Percentiles rank a stretch among this genome's conserved stretches.
These are phyloP conservation scores for Amorpha juglandis DNA, from an alignment of 2,888 invertebrate genomes.

Conservation along the genomic window DNA sequence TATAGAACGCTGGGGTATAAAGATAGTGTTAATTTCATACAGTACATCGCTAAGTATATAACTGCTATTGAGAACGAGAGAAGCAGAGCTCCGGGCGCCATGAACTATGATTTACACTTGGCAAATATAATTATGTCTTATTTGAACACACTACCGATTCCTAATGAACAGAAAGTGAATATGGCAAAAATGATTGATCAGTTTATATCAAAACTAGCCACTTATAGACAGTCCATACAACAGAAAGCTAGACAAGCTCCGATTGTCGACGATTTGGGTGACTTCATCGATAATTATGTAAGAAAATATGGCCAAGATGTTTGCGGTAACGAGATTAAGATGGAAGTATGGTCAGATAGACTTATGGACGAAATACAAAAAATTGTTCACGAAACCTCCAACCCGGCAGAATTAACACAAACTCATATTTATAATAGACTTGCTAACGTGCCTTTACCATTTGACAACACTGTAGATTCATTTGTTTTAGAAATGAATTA, in stretches of 20 bases:
- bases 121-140: constrained; percentile 45
- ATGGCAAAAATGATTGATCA: constrained; percentile 45
- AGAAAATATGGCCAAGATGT: constrained; percentile 51
- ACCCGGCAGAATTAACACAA: constrained; percentile 41
- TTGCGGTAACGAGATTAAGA: constrained; percentile 55
- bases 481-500: constrained; percentile 55
- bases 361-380: constrained; percentile 56
- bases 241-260: constrained; percentile 30
- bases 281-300: constrained; percentile 59
- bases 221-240: constrained; percentile 26
- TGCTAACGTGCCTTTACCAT: constrained; percentile 43
- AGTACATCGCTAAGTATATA: constrained; percentile 56
- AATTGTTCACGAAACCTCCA: constrained; percentile 43
- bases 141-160: constrained; percentile 46
- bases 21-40: constrained; percentile 54
- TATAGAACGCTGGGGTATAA: constrained; percentile 51
- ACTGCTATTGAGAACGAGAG: constrained; percentile 54
- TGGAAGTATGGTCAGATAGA: constrained; percentile 58
- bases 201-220: constrained; percentile 43
- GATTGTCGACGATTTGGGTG: constrained; percentile 45
- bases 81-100: constrained; percentile 41
- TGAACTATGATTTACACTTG: constrained; percentile 51
- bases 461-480: constrained; percentile 45
- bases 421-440: constrained; percentile 50
- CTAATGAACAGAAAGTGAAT: constrained; percentile 38